These are phyloP conservation scores for Nemotelus pantherinus DNA, from an alignment of 2,888 invertebrate genomes.

Conservation along the genomic window DNA sequence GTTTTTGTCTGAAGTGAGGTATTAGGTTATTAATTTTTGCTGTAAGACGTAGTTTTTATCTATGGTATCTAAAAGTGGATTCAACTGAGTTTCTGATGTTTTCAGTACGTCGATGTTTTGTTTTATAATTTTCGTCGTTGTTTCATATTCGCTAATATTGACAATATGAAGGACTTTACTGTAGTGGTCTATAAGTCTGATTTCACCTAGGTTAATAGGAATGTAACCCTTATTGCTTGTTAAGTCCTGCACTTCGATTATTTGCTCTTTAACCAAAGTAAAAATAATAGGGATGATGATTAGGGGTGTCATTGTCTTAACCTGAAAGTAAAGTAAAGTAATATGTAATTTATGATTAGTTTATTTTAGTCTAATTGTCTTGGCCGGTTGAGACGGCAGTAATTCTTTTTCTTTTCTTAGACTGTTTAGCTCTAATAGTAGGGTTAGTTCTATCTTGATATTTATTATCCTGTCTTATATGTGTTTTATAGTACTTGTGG, in stretches of 20 bases:
- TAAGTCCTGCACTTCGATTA: conserved; percentile 14
- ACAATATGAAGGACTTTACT: conserved; percentile 13
- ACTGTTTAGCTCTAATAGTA: conserved; percentile 19
- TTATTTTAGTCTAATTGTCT: no score
- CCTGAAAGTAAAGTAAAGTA: no score
- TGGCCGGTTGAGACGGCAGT: no score
- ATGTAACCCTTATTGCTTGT: conserved; percentile 22
- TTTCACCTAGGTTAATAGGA: conserved; percentile 1
- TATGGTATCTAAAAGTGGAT: background rate
- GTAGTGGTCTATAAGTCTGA: conserved; percentile 18
- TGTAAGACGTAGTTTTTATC: background rate
- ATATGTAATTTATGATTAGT: no score
- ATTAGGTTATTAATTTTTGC: background rate
- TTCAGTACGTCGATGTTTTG: conserved; percentile 3
- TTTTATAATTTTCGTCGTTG: background rate
- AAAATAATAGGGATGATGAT: no score
- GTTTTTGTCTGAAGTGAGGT: conserved; percentile 1
- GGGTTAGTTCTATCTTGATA: conserved; percentile 26
- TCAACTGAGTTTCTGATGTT: background rate
- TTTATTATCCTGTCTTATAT: conserved; percentile 23
- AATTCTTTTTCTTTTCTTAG: no score
- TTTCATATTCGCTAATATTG: background rate
- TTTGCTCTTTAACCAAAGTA: background rate
- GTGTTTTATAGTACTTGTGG: conserved; percentile 22
- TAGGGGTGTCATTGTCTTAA: no score